Evolutionary conservation across 2,113 vertebrate species (phyloP).

Genomic region (Mormoops blainvillei): DNA sequence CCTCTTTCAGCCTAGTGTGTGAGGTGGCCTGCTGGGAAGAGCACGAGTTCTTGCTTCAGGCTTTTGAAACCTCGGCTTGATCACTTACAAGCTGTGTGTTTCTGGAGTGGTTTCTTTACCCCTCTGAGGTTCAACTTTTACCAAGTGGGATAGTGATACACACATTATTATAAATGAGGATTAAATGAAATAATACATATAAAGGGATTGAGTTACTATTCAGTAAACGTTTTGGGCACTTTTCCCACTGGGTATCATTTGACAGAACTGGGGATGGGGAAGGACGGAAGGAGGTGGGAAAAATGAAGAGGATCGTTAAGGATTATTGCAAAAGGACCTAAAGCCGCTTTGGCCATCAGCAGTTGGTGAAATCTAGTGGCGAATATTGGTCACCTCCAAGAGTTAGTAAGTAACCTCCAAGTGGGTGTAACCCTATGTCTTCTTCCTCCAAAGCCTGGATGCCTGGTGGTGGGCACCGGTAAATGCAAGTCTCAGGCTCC

Average conservation of each 20-base stretch:
- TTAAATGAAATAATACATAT: neutral
- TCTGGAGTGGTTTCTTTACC: neutral
- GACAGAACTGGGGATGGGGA: neutral
- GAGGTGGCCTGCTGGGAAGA: neutral
- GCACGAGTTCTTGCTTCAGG: neutral
- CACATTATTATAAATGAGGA: neutral
- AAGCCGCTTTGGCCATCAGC: neutral
- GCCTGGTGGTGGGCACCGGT: neutral
- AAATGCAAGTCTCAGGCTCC: neutral
- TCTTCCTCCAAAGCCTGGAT: neutral
- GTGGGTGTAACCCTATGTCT: neutral
- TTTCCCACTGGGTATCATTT: neutral
- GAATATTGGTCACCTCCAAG: neutral
- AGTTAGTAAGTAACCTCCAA: too few species aligned
- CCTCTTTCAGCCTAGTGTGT: neutral
- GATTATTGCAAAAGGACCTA: neutral
- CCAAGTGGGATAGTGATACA: neutral
- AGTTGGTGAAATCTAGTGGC: neutral
- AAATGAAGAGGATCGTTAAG: neutral
- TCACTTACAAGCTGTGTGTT: neutral
- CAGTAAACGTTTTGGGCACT: neutral
- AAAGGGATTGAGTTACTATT: neutral
- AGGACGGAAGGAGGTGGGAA: neutral
- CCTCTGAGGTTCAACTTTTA: neutral
- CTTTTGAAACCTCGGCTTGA: neutral